A percentile compares a stretch with the other conserved stretches of the same genome.
Conservation (phyloP, 2,888 invertebrate species). For the Adela reaumurella region DNA sequence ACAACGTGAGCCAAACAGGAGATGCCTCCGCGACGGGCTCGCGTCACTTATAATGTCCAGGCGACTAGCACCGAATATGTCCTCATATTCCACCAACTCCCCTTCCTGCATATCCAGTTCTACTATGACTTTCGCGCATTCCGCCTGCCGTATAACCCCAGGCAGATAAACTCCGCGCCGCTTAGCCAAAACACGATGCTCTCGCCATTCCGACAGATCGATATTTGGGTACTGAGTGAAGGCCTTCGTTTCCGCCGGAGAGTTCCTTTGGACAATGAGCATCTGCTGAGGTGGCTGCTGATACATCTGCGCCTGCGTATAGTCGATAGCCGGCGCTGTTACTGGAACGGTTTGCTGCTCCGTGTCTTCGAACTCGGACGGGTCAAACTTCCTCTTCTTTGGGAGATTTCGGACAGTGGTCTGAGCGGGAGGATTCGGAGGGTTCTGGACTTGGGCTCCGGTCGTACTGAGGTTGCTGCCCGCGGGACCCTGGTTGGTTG, state of each 20-base stretch:
- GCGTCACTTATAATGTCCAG: conserved; percentile 91
- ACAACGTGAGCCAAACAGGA: conserved; percentile 75
- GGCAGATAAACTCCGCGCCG: conserved; percentile 79
- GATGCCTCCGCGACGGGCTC: conserved; percentile 80
- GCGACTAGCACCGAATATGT: conserved; percentile 75
- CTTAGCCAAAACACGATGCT: conserved; percentile 88
- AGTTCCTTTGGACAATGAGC: conserved; percentile 41
- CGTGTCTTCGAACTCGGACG: conserved; percentile 71
- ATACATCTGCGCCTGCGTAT: conserved; percentile 22
- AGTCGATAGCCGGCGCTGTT: conserved; percentile 26
- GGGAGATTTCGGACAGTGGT: conserved; percentile 76
- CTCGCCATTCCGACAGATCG: conserved; percentile 91
- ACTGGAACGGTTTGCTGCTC: conserved; percentile 46
- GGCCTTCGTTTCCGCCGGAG: conserved; percentile 53
- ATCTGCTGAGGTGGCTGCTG: conserved; percentile 34
- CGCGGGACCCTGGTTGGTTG: conserved; percentile 38
- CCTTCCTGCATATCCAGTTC: conserved; percentile 77
- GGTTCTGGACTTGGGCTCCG: conserved; percentile 17
- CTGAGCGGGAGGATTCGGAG: conserved; percentile 41
- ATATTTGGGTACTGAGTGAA: conserved; percentile 59
- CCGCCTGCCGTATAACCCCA: conserved; percentile 79
- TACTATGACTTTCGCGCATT: conserved; percentile 69
- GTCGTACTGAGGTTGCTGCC: conserved; percentile 20
- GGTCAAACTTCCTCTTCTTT: conserved; percentile 88
- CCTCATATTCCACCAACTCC: conserved; percentile 66